Conservation (phyloP, 1,140 invertebrate species). For the Dysdera silvatica region DNA sequence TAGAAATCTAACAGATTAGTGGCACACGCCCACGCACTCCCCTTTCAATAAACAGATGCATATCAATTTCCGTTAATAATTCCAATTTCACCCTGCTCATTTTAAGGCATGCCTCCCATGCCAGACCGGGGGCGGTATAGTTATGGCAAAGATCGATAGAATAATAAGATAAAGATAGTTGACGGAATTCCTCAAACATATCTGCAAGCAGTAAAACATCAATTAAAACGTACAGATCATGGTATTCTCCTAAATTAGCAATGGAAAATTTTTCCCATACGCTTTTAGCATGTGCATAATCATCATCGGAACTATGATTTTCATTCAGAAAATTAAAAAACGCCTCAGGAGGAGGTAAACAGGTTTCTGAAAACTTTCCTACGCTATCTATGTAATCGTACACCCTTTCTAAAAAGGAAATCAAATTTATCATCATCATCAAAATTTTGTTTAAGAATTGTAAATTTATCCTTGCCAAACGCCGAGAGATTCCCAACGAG, state of each 20-base stretch:
- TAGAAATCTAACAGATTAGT: too few species aligned
- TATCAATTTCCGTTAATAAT: too few species aligned
- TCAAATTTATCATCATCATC: not conserved
- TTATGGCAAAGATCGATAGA: too few species aligned
- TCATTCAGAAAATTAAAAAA: slow-evolving; percentile 33
- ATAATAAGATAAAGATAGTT: too few species aligned
- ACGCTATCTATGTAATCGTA: slow-evolving; percentile 37
- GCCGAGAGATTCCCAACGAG: not conserved
- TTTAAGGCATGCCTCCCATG: too few species aligned
- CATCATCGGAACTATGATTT: slow-evolving; percentile 20
- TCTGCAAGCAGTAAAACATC: too few species aligned
- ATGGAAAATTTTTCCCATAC: slow-evolving; percentile 31
- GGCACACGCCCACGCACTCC: too few species aligned
- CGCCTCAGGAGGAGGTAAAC: slow-evolving; percentile 32
- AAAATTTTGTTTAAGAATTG: slow-evolving; percentile 28
- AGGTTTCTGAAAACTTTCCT: slow-evolving; percentile 33
- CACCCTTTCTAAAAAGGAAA: slow-evolving; percentile 34
- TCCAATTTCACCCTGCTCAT: too few species aligned
- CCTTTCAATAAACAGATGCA: too few species aligned
- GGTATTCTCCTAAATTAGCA: slow-evolving; percentile 34
- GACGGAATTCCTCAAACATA: too few species aligned
- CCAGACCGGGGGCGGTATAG: too few species aligned
- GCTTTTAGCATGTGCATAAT: slow-evolving; percentile 33
- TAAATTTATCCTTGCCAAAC: not conserved
- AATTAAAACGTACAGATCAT: slow-evolving; percentile 32